phyloP scores from a whole-genome alignment of 2,113 vertebrate species.

The Chinchilla lanigera region DNA sequence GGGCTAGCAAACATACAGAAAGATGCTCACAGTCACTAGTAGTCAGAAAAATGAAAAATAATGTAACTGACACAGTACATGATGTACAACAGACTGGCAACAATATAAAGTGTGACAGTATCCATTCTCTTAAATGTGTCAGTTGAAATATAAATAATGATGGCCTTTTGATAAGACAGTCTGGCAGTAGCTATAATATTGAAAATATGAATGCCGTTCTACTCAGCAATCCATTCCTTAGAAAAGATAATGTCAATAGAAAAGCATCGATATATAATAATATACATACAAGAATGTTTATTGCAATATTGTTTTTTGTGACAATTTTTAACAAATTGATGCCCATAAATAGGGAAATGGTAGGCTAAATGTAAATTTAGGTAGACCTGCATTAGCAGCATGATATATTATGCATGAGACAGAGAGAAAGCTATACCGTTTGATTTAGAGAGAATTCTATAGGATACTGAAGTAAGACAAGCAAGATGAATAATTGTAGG shows the following conservation, averaged over 20 bases:
- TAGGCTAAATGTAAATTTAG: conserved; percentile 4
- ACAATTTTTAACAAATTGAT: background rate
- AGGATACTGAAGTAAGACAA: background rate
- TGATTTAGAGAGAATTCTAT: background rate
- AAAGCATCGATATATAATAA: background rate
- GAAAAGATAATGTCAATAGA: background rate
- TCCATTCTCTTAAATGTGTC: background rate
- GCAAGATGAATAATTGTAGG: background rate
- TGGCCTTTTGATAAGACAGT: conserved; percentile 31
- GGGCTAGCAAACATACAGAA: background rate
- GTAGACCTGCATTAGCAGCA: background rate
- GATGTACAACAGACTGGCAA: background rate
- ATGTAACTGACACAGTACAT: background rate
- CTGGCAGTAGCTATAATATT: conserved; percentile 1
- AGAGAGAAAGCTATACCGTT: background rate
- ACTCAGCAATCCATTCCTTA: background rate
- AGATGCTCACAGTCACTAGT: background rate
- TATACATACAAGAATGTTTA: background rate
- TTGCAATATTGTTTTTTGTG: background rate
- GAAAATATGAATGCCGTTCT: background rate
- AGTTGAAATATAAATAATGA: conserved; percentile 41
- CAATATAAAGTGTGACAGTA: background rate
- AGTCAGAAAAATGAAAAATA: conserved; percentile 50
- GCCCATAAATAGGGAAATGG: background rate
- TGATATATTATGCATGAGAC: background rate